Percentiles rank a stretch among this genome's conserved stretches.
Conservation (phyloP, 2,113 vertebrate species). For the Aleadryas rufinucha region DNA sequence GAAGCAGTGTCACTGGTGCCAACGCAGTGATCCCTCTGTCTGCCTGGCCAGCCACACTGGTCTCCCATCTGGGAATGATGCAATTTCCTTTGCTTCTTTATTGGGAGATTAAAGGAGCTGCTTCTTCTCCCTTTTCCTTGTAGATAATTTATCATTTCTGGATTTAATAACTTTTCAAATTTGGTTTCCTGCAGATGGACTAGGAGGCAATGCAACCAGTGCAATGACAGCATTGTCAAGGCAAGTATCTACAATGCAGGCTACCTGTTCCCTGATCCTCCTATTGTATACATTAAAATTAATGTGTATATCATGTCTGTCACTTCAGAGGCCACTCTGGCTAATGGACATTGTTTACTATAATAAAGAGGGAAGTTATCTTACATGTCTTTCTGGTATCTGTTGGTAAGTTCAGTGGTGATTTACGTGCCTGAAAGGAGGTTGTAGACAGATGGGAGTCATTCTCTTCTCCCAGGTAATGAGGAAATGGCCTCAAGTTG, state of each 20-base stretch:
- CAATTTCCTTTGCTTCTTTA: slow-evolving; percentile 44
- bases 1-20: background rate
- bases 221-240: background rate
- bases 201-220: background rate
- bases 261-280: background rate
- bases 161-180: background rate
- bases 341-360: background rate
- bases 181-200: background rate
- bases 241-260: background rate
- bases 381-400: background rate
- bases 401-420: background rate
- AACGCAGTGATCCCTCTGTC: background rate
- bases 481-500: background rate
- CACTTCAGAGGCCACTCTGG: background rate
- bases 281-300: background rate
- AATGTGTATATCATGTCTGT: background rate
- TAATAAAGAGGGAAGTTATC: background rate
- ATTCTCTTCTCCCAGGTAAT: background rate
- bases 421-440: background rate
- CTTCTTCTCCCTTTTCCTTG: background rate
- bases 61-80: slow-evolving; percentile 25
- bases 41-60: background rate
- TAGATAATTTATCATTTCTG: slow-evolving; percentile 34
- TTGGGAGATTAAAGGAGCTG: slow-evolving; percentile 35
- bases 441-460: background rate